Conservation (phyloP, 2,888 invertebrate genomes). For the Nemurella pictetii region DNA sequence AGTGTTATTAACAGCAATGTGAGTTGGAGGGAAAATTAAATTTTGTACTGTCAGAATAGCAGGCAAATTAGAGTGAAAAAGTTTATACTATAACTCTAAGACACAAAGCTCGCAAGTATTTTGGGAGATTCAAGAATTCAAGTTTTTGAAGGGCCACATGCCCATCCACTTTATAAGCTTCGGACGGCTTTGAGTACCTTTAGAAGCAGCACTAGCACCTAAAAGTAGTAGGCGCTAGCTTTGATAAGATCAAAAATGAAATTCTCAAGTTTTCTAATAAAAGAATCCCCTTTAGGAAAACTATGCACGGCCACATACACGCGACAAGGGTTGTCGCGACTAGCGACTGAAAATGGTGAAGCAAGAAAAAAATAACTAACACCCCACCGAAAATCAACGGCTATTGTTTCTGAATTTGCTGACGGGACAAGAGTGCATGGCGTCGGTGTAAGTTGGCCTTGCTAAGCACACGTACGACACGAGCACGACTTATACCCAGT, state of each 20-base stretch:
- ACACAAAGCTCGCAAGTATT: neutral
- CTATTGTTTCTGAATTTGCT: conserved; percentile 7
- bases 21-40: too few species aligned
- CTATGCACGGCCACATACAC: neutral
- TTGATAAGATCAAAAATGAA: neutral
- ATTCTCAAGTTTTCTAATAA: neutral
- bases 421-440: neutral
- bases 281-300: neutral
- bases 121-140: neutral
- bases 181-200: neutral
- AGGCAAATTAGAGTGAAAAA: too few species aligned
- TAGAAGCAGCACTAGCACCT: neutral
- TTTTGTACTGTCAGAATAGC: too few species aligned
- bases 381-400: conserved; percentile 3
- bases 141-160: neutral
- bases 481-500: too few species aligned
- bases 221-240: neutral
- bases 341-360: neutral
- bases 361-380: neutral
- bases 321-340: neutral
- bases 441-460: neutral
- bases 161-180: neutral
- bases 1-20: too few species aligned
- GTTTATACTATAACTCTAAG: too few species aligned
- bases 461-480: neutral